phyloP scores from a whole-genome alignment of 2,888 invertebrate species.

The Drosophila buzzatii region DNA sequence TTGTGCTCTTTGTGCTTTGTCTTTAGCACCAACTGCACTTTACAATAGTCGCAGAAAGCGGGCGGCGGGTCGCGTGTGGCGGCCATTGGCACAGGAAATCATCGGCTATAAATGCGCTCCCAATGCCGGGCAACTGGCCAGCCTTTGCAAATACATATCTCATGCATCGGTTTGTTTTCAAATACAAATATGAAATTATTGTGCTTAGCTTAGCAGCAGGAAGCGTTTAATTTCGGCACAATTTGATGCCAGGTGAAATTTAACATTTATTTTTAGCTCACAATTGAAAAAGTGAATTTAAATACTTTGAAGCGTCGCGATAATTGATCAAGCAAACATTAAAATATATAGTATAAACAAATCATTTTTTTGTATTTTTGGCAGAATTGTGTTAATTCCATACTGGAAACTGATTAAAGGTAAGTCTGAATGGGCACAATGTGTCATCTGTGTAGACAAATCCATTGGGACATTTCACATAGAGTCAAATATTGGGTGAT shows the following conservation, averaged over 20 bases:
- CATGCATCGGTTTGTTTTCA: conserved; percentile 2
- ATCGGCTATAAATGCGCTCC: conserved; percentile 27
- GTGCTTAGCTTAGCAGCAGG: conserved; percentile 11
- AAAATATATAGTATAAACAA: conserved; percentile 10
- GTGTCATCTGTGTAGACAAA: conserved; percentile 16
- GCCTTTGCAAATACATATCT: conserved; percentile 9
- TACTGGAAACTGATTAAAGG: conserved; percentile 54
- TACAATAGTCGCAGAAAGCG: conserved; percentile 20
- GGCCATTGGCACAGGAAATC: conserved; percentile 74
- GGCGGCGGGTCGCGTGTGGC: conserved; percentile 54
- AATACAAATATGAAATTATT: conserved; percentile 31
- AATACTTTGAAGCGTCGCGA: conserved; percentile 36
- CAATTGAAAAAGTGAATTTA: conserved; percentile 18
- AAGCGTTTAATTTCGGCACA: conserved; percentile 12
- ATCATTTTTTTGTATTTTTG: conserved; percentile 13
- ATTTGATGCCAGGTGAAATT: conserved; percentile 41
- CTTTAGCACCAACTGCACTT: conserved; percentile 53
- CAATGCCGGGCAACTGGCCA: conserved; percentile 64
- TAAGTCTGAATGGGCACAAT: conserved; percentile 66
- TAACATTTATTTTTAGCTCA: conserved; percentile 37
- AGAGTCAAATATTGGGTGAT: conserved; percentile 27
- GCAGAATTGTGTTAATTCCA: conserved; percentile 45
- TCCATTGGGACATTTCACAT: conserved; percentile 35
- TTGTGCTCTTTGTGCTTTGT: conserved; percentile 48
- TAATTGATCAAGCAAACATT: conserved; percentile 59